A percentile compares a stretch with the other conserved stretches of the same genome.
phyloP scores from a whole-genome alignment of 2,888 invertebrate species.

The Thymelicus lineola region DNA sequence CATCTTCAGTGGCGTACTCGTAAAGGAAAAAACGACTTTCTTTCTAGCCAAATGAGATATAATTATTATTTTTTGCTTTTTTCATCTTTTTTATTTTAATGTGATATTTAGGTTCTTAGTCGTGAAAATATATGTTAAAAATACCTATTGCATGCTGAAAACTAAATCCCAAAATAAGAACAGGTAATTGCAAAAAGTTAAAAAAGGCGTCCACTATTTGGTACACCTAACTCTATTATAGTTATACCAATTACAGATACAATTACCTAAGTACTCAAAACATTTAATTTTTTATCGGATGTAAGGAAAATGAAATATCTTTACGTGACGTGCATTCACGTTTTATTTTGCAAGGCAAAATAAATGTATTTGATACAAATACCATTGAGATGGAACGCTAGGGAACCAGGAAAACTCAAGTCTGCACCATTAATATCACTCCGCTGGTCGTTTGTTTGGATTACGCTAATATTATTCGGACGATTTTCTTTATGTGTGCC shows the following conservation, averaged over 20 bases:
- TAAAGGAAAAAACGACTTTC: slow-evolving; percentile 19
- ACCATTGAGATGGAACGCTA: slow-evolving; percentile 6
- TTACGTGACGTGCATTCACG: neutral
- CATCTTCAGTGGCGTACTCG: slow-evolving; percentile 21
- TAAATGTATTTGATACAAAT: slow-evolving; percentile 7
- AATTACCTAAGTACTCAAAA: too few species aligned
- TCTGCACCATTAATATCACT: slow-evolving; percentile 64
- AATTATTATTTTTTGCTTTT: slow-evolving; percentile 11
- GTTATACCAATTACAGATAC: too few species aligned
- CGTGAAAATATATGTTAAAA: too few species aligned
- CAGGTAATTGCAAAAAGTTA: too few species aligned
- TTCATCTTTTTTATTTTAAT: neutral
- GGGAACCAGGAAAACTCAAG: slow-evolving; percentile 25
- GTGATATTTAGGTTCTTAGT: too few species aligned
- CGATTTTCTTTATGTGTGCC: slow-evolving; percentile 55
- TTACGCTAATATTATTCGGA: slow-evolving; percentile 59
- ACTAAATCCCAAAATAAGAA: too few species aligned
- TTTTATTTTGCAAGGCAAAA: neutral
- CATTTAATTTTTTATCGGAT: too few species aligned
- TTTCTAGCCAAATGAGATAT: slow-evolving; percentile 18
- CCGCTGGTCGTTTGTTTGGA: slow-evolving; percentile 59
- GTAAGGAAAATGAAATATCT: too few species aligned
- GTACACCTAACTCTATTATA: too few species aligned
- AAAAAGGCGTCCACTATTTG: too few species aligned
- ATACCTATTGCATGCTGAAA: too few species aligned